A percentile compares a stretch with the other conserved stretches of the same genome.
Conservation (phyloP, 2,888 invertebrate species). For the Drosophila anomelani region DNA sequence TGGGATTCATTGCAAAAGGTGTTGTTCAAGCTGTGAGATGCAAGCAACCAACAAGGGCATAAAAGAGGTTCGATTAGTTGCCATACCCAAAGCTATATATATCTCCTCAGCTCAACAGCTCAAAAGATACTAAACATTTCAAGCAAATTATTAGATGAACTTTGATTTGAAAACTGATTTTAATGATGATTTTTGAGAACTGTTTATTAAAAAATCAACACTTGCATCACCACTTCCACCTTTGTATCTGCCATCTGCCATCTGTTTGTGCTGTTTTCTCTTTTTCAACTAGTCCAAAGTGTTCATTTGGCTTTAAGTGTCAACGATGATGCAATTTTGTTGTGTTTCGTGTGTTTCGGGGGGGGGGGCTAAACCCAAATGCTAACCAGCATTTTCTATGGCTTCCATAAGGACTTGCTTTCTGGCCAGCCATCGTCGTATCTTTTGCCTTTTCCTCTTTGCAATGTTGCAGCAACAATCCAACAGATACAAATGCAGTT, state of each 20-base stretch:
- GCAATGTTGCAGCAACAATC: slow-evolving; percentile 46
- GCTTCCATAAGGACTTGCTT: slow-evolving; percentile 40
- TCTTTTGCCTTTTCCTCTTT: slow-evolving; percentile 23
- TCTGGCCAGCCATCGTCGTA: neutral
- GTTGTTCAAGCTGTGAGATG: neutral
- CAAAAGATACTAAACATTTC: too few species aligned
- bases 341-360: neutral
- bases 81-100: too few species aligned
- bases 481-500: slow-evolving; percentile 31
- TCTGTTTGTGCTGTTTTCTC: slow-evolving; percentile 3
- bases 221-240: neutral
- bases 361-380: slow-evolving; percentile 5
- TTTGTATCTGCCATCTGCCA: slow-evolving; percentile 3
- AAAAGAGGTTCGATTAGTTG: neutral
- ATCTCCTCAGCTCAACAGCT: too few species aligned
- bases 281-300: slow-evolving; percentile 13
- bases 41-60: too few species aligned
- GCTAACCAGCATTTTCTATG: slow-evolving; percentile 33
- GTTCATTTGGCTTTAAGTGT: slow-evolving; percentile 10
- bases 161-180: too few species aligned
- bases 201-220: neutral
- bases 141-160: too few species aligned
- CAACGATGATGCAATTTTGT: slow-evolving; percentile 38
- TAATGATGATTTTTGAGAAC: neutral
- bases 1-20: slow-evolving; percentile 12